Base-by-base conservation (phyloP, 1,140 invertebrate genomes). In the Tyrophagus putrescentiae region DNA sequence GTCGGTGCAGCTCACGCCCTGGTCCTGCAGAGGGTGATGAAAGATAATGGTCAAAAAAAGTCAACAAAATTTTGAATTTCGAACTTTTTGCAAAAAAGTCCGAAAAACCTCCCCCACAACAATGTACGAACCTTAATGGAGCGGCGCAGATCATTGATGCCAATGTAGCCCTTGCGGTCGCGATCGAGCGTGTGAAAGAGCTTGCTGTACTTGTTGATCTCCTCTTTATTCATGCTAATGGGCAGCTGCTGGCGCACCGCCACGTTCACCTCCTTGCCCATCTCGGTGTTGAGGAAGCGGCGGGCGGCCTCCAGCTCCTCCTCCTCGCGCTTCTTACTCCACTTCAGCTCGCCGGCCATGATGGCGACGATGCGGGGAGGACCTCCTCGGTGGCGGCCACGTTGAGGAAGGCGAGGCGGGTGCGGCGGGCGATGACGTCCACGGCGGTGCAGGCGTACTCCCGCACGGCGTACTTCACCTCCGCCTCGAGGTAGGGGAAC, bases 401-500 rank as follows among this genome's bases (percentile, higher is more conserved):
- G 72, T 98, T 98, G 52, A 97, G 78, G 75, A 98, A 99, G 7
- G 94, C 85, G 28, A 99, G 76, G 48, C 96, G 79, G 21, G 96
- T 77, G 28, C 96, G 78, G 48, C 94, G 77, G 3, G 92, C 93
- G 64, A 99, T 86, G 77, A 99, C 89, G 72, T 99, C 96, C 27
- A 97, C 82, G 0, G 93, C 90, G 0, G 88, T 89, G 70, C 87
- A 85, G 7, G 95, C 96, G 72, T 98, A 98, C 74, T 99, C 95
- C 33, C 84, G 79, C 29, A 89, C 80, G 25, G 94, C 94, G 71
- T 98, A 98, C 58, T 79, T 62, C 65, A 95, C 89, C 79, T 98
- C 94, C 18, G 93, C 94, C 71, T 98, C 95, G 67, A 99, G 90
- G 70, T 98, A 99, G 0, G 95, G 94, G 72, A 96, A 98, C 73